phyloP scores from a whole-genome alignment of 2,113 vertebrate genomes.

The Hylia prasina region DNA sequence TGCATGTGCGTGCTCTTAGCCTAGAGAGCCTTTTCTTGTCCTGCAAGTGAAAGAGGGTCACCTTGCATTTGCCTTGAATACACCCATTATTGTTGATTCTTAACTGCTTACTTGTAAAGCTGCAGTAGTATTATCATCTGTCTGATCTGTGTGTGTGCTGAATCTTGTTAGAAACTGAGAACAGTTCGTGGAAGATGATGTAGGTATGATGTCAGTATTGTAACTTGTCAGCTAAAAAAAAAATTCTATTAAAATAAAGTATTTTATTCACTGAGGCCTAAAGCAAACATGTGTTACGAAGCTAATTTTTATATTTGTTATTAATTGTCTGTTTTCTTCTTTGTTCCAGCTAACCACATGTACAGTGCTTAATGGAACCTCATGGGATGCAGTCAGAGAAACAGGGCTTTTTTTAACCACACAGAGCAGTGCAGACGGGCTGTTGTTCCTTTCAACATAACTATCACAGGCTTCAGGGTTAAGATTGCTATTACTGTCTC shows the following conservation, averaged over 20 bases:
- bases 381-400: conserved; percentile 76
- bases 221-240: neutral
- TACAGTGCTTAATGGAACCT: conserved; percentile 72
- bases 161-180: neutral
- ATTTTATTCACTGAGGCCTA: neutral
- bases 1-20: neutral
- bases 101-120: neutral
- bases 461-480: conserved; percentile 79
- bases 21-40: neutral
- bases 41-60: neutral
- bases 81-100: neutral
- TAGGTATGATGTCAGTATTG: neutral
- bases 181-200: neutral
- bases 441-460: conserved; percentile 69
- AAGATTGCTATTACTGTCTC: conserved; percentile 75
- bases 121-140: neutral
- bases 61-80: neutral
- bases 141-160: neutral
- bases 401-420: conserved; percentile 71
- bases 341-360: conserved; percentile 90
- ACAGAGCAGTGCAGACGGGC: conserved; percentile 68
- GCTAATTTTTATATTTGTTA: conserved; percentile 16
- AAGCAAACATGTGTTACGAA: neutral
- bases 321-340: conserved; percentile 57
- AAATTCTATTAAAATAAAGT: neutral